These are phyloP conservation scores for Pelodiscus sinensis DNA, from an alignment of 2,113 vertebrate species.

Conservation along the genomic window DNA sequence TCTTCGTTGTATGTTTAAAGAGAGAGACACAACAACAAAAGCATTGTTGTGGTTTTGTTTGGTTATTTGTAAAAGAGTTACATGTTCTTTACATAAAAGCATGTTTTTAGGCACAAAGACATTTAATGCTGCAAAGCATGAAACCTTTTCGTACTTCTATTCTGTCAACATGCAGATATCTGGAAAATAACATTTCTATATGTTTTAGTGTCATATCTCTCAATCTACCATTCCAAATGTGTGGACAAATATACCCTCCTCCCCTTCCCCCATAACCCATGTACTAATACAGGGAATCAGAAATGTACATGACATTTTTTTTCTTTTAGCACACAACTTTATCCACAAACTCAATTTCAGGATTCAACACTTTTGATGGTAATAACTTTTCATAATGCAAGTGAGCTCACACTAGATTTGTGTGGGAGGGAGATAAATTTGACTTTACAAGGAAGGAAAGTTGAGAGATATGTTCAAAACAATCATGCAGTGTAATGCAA, in stretches of 20 bases:
- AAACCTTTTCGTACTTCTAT: constrained; percentile 60
- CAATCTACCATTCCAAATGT: constrained; percentile 51
- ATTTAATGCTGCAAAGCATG: constrained; percentile 81
- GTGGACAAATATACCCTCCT: background rate
- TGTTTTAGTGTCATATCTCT: constrained; percentile 74
- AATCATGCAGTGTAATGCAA: constrained; percentile 74
- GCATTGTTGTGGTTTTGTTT: background rate
- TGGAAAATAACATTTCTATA: constrained; percentile 8
- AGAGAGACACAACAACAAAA: constrained; percentile 28
- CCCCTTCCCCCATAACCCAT: background rate
- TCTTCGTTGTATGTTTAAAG: constrained; percentile 41
- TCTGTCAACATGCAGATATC: constrained; percentile 63
- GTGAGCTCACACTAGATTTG: background rate
- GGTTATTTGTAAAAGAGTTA: background rate
- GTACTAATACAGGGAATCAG: background rate
- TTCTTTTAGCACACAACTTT: background rate
- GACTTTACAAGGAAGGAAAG: constrained; percentile 46
- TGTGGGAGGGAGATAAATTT: background rate
- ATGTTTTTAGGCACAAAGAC: constrained; percentile 59
- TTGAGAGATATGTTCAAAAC: constrained; percentile 77
- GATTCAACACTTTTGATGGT: background rate
- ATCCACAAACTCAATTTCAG: background rate
- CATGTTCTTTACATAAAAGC: constrained; percentile 30
- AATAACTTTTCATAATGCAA: constrained; percentile 17
- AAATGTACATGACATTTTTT: background rate